phyloP scores from a whole-genome alignment of 2,888 invertebrate species.

The Alentia gelatinosa region DNA sequence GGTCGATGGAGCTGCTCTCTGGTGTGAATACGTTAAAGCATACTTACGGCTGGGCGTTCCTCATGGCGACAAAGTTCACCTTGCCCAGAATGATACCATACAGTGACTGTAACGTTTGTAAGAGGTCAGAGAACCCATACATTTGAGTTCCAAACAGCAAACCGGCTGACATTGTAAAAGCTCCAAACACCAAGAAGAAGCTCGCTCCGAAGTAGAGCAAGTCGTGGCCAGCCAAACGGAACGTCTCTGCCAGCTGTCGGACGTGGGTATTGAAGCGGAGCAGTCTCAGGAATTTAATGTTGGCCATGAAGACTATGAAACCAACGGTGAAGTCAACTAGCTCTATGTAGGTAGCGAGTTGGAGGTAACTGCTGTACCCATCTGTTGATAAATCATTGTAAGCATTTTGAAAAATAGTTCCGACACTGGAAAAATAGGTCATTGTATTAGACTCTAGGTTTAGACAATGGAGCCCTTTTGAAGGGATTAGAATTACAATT shows the following conservation, averaged over 20 bases:
- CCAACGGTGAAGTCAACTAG: slow-evolving; percentile 58
- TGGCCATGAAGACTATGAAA: slow-evolving; percentile 63
- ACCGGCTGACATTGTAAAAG: slow-evolving; percentile 63
- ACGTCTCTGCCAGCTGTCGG: slow-evolving; percentile 63
- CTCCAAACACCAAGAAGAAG: slow-evolving; percentile 55
- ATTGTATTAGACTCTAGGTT: too few relatives aligned
- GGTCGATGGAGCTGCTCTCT: too few relatives aligned
- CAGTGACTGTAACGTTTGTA: slow-evolving; percentile 60
- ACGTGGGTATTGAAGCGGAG: slow-evolving; percentile 66
- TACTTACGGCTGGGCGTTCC: slow-evolving; percentile 14
- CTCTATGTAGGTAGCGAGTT: slow-evolving; percentile 61
- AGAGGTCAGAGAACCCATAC: slow-evolving; percentile 60
- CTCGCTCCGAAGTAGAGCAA: slow-evolving; percentile 78
- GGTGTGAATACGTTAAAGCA: too few relatives aligned
- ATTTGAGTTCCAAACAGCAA: slow-evolving; percentile 59
- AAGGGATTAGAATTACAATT: too few relatives aligned
- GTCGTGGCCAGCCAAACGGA: slow-evolving; percentile 77
- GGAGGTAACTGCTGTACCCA: slow-evolving; percentile 62
- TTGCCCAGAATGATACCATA: slow-evolving; percentile 66
- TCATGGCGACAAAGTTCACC: slow-evolving; percentile 65
- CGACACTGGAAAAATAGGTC: too few relatives aligned
- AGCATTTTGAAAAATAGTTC: too few relatives aligned
- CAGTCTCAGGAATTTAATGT: slow-evolving; percentile 64
- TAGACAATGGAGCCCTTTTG: too few relatives aligned
- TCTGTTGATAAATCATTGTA: slow-evolving; percentile 55